phyloP scores from a whole-genome alignment of 2,113 vertebrate genomes.

The Apus apus region DNA sequence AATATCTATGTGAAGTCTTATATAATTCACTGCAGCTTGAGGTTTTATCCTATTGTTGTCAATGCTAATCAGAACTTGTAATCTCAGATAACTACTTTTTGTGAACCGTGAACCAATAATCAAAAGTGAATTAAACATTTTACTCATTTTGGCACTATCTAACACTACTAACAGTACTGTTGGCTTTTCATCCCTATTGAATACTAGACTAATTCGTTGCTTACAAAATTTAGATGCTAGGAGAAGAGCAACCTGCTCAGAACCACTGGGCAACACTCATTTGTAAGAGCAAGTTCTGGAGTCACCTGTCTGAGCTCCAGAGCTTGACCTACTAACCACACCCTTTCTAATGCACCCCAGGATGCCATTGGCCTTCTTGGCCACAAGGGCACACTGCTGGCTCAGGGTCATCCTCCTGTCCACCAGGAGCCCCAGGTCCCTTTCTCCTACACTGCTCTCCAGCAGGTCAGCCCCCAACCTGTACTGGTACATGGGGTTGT shows the following conservation, averaged over 20 bases:
- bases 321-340: too few species aligned
- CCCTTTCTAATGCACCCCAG: too few species aligned
- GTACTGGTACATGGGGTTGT: too few species aligned
- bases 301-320: background rate
- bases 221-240: background rate
- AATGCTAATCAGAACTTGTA: background rate
- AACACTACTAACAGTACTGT: accelerated
- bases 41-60: background rate
- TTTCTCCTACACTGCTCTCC: too few species aligned
- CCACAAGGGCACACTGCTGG: too few species aligned
- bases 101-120: background rate
- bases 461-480: too few species aligned
- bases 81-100: background rate
- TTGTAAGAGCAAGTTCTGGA: background rate
- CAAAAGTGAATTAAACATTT: background rate
- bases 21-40: background rate
- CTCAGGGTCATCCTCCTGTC: too few species aligned
- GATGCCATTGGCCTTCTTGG: too few species aligned
- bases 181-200: background rate
- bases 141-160: background rate
- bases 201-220: background rate
- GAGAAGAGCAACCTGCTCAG: background rate
- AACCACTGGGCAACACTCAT: background rate
- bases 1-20: background rate
- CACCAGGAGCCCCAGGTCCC: too few species aligned